Base-by-base conservation (phyloP, 2,113 vertebrate species). In the Otolemur garnettii region DNA sequence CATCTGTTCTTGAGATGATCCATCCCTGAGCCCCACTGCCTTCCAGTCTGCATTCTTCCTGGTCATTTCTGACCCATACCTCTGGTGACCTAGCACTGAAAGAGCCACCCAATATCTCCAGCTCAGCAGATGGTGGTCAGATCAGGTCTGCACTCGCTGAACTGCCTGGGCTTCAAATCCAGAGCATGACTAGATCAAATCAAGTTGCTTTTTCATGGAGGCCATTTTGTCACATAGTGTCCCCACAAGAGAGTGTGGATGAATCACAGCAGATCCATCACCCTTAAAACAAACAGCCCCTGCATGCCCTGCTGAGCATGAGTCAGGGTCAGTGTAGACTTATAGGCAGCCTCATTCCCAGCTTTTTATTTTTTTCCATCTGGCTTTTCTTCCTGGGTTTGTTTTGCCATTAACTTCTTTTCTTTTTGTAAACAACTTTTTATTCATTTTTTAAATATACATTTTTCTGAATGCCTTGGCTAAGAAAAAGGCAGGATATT, bases 321-420 rank as follows among this genome's bases (percentile, higher is more conserved):
- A 90, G 64, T 90, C 95, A 87, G 62, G 90, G 18, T 6, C 1
- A 3, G 45, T 5, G 38, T 14, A 79, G 68, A 87, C 66, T 62
- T 84, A 64, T 1, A 92, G 87, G 55, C 59, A 26, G 21, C 12
- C 35, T 91, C 81, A 8, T 72, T 71, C 24, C 42, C 28, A 28
- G 77, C 55, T 89, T 88, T 95, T 42, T 53, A 28, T 57, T 83
- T 90, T 78, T 89, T 96, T 90, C 91, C 10, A 0, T 83, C 93
- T 92, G n/a, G 15, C 53, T 95, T 96, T 85, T 93, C 64, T 96
- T 97, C 93, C 86, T 66, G 57, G 38, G 33, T 88, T 92, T 96
- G 60, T 87, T 96, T 95, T 77, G 82, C 42, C 45, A 91, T 85
- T 77, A 66, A 24, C 28, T 66, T 66, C 57, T 55, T 92, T 95